Evolutionary conservation across 2,888 invertebrate genomes (phyloP).

Genomic region (Dryobotodes eremita): DNA sequence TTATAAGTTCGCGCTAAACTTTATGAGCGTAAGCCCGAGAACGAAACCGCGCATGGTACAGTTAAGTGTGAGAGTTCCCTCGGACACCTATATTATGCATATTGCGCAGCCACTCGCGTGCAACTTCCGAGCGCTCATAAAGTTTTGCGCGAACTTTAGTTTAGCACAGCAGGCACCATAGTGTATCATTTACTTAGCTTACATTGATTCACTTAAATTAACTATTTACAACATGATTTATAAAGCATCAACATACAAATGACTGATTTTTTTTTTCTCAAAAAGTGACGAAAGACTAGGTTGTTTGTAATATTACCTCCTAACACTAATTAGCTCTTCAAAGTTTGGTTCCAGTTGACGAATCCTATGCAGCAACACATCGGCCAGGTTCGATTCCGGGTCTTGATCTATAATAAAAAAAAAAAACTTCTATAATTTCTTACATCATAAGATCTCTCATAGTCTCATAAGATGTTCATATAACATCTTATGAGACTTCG

Average conservation of each 20-base stretch:
- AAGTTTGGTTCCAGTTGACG: slow-evolving; percentile 51
- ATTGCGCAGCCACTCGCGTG: no score
- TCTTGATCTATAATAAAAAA: slow-evolving; percentile 39
- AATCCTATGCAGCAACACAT: slow-evolving; percentile 52
- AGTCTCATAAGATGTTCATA: no score
- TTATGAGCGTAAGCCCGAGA: no score
- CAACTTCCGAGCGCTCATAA: no score
- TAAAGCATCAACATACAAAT: neutral
- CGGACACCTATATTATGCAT: no score
- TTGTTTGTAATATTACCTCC: slow-evolving; percentile 11
- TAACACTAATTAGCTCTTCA: slow-evolving; percentile 49
- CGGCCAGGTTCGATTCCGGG: slow-evolving; percentile 52
- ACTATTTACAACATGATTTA: slow-evolving; percentile 10
- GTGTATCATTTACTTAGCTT: neutral
- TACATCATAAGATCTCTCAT: no score
- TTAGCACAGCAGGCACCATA: neutral
- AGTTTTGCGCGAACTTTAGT: neutral
- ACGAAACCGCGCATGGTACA: no score
- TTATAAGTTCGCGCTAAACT: no score
- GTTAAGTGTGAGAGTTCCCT: no score
- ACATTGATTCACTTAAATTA: slow-evolving; percentile 3
- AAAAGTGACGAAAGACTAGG: neutral
- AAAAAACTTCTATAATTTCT: neutral
- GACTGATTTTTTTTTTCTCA: neutral
- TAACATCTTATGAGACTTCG: neutral